Evolutionary conservation across 2,888 invertebrate species (phyloP).

Genomic region (Aphidius colemani): DNA sequence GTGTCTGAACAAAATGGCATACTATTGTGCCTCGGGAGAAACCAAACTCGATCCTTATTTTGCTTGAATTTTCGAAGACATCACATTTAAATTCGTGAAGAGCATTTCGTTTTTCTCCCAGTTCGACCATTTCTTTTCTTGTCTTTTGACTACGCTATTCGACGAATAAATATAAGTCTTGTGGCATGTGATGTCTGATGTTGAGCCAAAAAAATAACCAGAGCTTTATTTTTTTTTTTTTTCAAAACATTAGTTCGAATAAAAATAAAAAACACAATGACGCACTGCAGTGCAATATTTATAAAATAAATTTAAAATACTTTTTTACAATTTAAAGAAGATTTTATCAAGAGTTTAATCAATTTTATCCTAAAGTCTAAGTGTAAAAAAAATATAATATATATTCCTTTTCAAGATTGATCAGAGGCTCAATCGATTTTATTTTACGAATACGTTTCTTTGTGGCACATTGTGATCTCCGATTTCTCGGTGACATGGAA

Average conservation of each 20-base stretch:
- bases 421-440: not conserved
- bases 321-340: too few relatives aligned
- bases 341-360: too few relatives aligned
- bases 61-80: conserved; percentile 22
- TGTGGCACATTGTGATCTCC: conserved; percentile 21
- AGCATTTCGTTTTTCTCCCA: conserved; percentile 23
- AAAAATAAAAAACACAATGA: not conserved
- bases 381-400: not conserved
- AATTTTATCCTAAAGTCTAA: too few relatives aligned
- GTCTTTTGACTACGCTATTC: conserved; percentile 2
- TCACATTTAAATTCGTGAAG: conserved; percentile 29
- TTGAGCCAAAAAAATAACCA: not conserved
- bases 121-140: conserved; percentile 3
- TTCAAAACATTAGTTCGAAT: not conserved
- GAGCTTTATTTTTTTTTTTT: conserved; percentile 9
- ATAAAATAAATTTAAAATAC: too few relatives aligned
- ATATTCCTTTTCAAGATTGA: not conserved
- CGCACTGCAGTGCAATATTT: too few relatives aligned
- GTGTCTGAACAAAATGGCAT: not conserved
- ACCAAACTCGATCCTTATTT: conserved; percentile 14
- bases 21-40: conserved; percentile 16
- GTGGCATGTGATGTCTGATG: conserved; percentile 9
- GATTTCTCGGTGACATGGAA: conserved; percentile 26
- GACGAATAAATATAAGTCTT: conserved; percentile 22
- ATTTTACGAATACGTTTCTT: conserved; percentile 12